Evolutionary conservation across 2,888 invertebrate species (phyloP).

Genomic region (Drosophila subsilvestris): DNA sequence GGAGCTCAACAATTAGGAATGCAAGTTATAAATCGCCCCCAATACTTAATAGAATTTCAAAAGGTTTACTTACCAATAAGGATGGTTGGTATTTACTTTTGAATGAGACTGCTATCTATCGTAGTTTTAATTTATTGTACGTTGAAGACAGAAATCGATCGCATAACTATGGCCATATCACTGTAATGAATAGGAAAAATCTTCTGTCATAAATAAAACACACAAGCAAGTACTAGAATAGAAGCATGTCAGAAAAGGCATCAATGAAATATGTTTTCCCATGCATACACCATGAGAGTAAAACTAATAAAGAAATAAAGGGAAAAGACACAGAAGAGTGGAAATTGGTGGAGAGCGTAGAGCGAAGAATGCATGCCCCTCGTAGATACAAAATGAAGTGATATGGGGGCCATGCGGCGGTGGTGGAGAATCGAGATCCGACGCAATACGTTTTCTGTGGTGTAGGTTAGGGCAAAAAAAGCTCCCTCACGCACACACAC

Average conservation of each 20-base stretch:
- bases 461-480: conserved; percentile 72
- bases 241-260: conserved; percentile 24
- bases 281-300: conserved; percentile 42
- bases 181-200: conserved; percentile 18
- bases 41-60: not conserved
- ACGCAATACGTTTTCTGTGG: conserved; percentile 75
- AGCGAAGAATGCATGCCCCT: conserved; percentile 50
- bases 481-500: conserved; percentile 31
- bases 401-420: conserved; percentile 26
- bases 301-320: conserved; percentile 40
- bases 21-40: not conserved
- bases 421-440: conserved; percentile 45
- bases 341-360: conserved; percentile 4
- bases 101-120: too few species aligned
- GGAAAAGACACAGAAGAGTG: conserved; percentile 17
- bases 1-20: not conserved
- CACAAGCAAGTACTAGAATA: conserved; percentile 6
- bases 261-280: conserved; percentile 60
- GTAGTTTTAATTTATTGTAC: not conserved
- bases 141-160: conserved; percentile 1
- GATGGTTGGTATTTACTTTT: not conserved
- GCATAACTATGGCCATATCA: not conserved
- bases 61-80: not conserved
- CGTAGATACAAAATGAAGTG: conserved; percentile 50
- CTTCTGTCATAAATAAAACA: conserved; percentile 22